phyloP scores from a whole-genome alignment of 2,888 invertebrate species.

The Parapristionchus giblindavisi region DNA sequence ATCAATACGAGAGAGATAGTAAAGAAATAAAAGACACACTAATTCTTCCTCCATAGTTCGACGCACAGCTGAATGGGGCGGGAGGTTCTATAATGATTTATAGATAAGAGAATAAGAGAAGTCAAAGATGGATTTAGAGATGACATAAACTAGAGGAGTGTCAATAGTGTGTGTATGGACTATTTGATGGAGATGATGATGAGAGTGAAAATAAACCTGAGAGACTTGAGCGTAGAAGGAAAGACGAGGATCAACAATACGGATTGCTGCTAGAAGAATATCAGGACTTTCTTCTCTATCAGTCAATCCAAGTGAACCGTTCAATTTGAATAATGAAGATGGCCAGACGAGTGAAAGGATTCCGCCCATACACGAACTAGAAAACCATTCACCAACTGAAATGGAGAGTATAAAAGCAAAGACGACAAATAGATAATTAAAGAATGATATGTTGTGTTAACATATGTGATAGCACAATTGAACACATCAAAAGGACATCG shows the following conservation, averaged over 20 bases:
- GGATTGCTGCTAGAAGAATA: constrained; percentile 27
- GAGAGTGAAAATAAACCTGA: constrained; percentile 11
- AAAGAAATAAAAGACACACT: constrained; percentile 10
- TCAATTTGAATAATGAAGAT: constrained; percentile 17
- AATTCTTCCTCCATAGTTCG: constrained; percentile 34
- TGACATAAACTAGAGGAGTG: neutral
- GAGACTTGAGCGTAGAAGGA: constrained; percentile 24
- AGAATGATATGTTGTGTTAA: neutral
- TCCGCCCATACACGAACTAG: constrained; percentile 28
- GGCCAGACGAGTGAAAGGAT: constrained; percentile 20
- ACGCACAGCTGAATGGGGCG: constrained; percentile 20
- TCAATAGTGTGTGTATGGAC: neutral
- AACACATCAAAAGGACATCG: neutral
- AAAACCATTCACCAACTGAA: neutral
- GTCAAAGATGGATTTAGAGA: neutral
- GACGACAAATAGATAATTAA: neutral
- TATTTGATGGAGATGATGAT: neutral
- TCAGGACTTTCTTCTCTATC: constrained; percentile 18
- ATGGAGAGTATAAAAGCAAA: neutral
- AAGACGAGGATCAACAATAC: constrained; percentile 17
- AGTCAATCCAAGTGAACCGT: neutral
- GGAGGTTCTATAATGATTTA: constrained; percentile 20
- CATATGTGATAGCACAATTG: neutral
- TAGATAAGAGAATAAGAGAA: neutral
- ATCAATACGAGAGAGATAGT: neutral